phyloP scores from a whole-genome alignment of 2,888 invertebrate species.

The Drosophila emarginata region DNA sequence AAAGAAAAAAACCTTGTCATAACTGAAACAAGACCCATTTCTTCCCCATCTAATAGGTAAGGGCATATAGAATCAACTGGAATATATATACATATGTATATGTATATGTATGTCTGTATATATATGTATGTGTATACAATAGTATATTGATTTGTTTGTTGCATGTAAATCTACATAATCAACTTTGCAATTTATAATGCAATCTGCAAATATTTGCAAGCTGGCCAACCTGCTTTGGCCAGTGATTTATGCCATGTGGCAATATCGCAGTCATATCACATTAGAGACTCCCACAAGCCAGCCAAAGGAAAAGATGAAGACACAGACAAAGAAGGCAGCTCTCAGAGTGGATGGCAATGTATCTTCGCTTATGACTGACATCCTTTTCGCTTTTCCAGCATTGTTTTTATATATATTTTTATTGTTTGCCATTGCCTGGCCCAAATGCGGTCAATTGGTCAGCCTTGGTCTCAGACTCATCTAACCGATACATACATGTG shows the following conservation, averaged over 20 bases:
- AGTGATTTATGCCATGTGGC: constrained; percentile 65
- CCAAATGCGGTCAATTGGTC: constrained; percentile 71
- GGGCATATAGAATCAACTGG: constrained; percentile 43
- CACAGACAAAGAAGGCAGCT: constrained; percentile 24
- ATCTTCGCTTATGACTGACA: constrained; percentile 73
- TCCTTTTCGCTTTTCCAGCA: constrained; percentile 72
- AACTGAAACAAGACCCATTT: constrained; percentile 59
- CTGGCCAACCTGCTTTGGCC: constrained; percentile 49
- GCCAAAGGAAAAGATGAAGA: constrained; percentile 16
- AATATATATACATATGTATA: neutral
- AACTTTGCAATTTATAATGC: constrained; percentile 68
- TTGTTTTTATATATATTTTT: constrained; percentile 50
- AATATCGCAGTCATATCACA: constrained; percentile 73
- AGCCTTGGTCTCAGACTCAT: constrained; percentile 31
- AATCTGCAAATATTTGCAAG: constrained; percentile 57
- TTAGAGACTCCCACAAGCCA: constrained; percentile 42
- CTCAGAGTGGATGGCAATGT: constrained; percentile 60
- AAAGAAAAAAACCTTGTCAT: constrained; percentile 44
- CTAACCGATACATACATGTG: constrained; percentile 27
- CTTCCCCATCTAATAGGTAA: constrained; percentile 50
- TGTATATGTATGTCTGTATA: too few species aligned
- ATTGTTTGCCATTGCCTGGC: constrained; percentile 37
- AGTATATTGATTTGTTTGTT: constrained; percentile 64
- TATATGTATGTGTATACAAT: constrained; percentile 29
- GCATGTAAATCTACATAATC: constrained; percentile 72